Conservation (phyloP, 2,113 vertebrate species). For the Sula dactylatra region DNA sequence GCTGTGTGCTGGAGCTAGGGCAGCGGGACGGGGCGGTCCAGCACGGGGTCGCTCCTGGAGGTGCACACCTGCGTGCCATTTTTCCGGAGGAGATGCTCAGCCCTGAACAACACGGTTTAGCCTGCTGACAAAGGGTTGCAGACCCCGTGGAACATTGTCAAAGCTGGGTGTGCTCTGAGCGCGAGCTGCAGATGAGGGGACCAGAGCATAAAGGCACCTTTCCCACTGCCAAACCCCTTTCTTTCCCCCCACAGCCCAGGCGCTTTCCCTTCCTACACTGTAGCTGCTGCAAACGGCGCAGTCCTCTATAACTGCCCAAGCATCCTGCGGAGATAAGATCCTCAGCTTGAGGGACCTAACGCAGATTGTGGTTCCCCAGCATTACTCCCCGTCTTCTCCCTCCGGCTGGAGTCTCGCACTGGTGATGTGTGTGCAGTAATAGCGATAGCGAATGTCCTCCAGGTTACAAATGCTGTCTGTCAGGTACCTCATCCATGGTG, state of each 20-base stretch:
- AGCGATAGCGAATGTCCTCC: background rate
- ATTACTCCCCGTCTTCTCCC: rapidly evolving
- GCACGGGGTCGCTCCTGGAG: background rate
- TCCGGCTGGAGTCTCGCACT: background rate
- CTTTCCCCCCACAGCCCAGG: background rate
- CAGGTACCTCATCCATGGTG: background rate
- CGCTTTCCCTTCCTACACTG: background rate
- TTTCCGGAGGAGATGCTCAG: background rate
- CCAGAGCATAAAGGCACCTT: background rate
- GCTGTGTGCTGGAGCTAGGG: background rate
- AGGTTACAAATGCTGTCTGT: background rate
- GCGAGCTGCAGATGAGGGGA: background rate
- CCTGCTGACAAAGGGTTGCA: background rate
- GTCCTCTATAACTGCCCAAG: rapidly evolving
- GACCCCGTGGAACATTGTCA: rapidly evolving
- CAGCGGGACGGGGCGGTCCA: background rate
- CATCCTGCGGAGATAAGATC: background rate
- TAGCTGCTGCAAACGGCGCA: background rate
- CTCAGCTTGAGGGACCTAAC: background rate
- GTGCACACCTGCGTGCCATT: rapidly evolving
- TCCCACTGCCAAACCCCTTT: background rate
- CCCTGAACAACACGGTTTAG: background rate
- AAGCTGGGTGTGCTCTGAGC: background rate
- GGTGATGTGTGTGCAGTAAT: background rate
- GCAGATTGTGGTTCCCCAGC: rapidly evolving